Base-by-base conservation (phyloP, 2,797 vertebrate genomes). In the Coccyzus lansbergi region DNA sequence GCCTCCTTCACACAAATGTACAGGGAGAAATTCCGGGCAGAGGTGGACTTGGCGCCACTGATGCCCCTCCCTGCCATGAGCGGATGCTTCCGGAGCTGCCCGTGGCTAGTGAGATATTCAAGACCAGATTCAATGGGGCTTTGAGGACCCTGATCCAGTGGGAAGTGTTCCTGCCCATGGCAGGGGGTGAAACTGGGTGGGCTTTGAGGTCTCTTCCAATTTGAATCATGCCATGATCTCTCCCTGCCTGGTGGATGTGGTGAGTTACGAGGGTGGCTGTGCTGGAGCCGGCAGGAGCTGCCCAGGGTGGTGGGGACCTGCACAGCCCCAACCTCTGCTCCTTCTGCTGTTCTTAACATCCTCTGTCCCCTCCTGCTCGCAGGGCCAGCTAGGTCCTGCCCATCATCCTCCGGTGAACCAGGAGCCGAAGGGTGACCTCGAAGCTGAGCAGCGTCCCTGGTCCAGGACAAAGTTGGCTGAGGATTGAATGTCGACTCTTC, bases 61-160 rank as follows among this genome's bases (percentile, higher is more conserved):
- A 5, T 0, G 1, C 69, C 60, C 63, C 44, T 81, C 60, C 55
- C 58, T 53, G 76, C 29, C 6, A 0, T 2, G 11, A 19, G 40
- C 29, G 2, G 63, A 19, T 19, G 28, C 13, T 33, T 33, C 40
- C 5, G 0, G 29, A 4, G n/a, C 42, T 3, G 6, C 58, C 19
- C 1, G 0, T 21, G n/a, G 22, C 29, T 12, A 31, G 19, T 8
- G 46, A 46, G 46, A 20, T 20, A 20, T 18, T 21, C 20, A 21
- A 46, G 46, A 18, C 19, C 46, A 46, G 46, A 46, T 46, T 46
- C 15, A 18, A 46, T 19, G 44, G 44, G 44, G 44, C 44, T 46
- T 46, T 16, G 44, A 46, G 44, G 15, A n/a, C 14, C 15, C 14
- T 7, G 44, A 46, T 46, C 17, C 44, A 46, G 6, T 19, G 44